Base-by-base conservation (phyloP, 2,113 vertebrate genomes). In the Rhizomys pruinosus region DNA sequence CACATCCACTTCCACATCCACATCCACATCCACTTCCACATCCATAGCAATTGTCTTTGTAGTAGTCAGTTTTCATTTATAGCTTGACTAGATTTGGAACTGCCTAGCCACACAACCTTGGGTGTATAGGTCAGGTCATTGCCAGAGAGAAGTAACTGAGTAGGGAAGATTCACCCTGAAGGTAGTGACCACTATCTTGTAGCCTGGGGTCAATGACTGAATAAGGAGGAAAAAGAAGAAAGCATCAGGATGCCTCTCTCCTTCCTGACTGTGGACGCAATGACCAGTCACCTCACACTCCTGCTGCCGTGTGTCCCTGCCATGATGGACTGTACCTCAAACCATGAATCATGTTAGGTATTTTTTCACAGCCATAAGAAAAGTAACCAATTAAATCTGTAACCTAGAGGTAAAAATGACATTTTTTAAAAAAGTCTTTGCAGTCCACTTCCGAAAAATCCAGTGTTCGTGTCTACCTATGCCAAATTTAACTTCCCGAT, bases 341-440 rank as follows among this genome's bases (percentile, higher is more conserved):
- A 69, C 64, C 29, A 2, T 12, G 25, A 32, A 37, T 66, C 80
- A 12, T 32, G 13, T 27, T 68, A n/a, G 66, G 29, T 34, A 29
- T 34, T 68, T 68, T 68, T 68, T 34, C 66, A 68, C 8, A 68
- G 66, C 32, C 32, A 32, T 68, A 29, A 68, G 66, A 34, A 52
- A 68, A 68, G 66, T 68, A 68, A 68, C 29, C 8, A 68, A 68
- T 15, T 34, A 29, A 73, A 32, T 85, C 52, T 79, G 9, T 87
- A 87, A 66, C 34, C 68, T 84, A 34, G 37, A 91, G 23, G 42
- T 59, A 37, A 37, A 44, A 89, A 52, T 63, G 68, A 64, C 37
- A 37, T 73, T 88, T n/a, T 95, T 84, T 78, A 61, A 96, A 93
- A 16, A 86, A n/a, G n/a, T n/a, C 78, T 88, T 69, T 91, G 84